Percentiles rank a stretch among this genome's conserved stretches.
These are phyloP conservation scores for Nebria ingens DNA, from an alignment of 1,140 invertebrate species.

Conservation along the genomic window DNA sequence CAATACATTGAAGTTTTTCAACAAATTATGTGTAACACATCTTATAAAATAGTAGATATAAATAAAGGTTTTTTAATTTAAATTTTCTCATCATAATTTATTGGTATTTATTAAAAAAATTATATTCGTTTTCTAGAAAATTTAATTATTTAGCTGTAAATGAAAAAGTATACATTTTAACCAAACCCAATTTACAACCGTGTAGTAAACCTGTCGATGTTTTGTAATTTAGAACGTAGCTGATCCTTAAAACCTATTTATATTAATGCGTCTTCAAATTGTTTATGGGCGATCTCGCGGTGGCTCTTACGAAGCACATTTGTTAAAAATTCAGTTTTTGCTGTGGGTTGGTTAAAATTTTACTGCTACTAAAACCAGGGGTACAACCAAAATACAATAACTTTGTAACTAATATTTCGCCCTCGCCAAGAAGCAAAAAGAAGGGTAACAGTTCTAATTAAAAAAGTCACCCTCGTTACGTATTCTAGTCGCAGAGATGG, in stretches of 20 bases:
- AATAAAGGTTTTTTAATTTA: too few relatives aligned
- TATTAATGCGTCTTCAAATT: neutral
- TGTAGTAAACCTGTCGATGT: too few relatives aligned
- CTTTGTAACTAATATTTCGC: neutral
- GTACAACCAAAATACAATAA: neutral
- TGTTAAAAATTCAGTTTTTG: neutral
- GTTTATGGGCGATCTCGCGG: neutral
- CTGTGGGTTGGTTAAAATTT: neutral
- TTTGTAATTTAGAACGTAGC: neutral
- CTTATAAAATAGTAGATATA: too few relatives aligned
- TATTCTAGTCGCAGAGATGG: neutral
- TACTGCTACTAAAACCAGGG: neutral
- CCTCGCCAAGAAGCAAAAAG: neutral
- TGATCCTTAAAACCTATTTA: neutral
- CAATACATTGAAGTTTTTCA: too few relatives aligned
- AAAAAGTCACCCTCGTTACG: constrained; percentile 4
- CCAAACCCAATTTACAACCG: too few relatives aligned
- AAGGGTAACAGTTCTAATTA: neutral
- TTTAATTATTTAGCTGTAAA: too few relatives aligned
- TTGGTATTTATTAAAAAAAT: too few relatives aligned
- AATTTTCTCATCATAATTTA: too few relatives aligned
- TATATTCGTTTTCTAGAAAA: too few relatives aligned
- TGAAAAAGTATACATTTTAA: too few relatives aligned
- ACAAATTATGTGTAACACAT: too few relatives aligned
- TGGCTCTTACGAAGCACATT: neutral